phyloP scores from a whole-genome alignment of 2,113 vertebrate genomes.

The Pyxicephalus adspersus region DNA sequence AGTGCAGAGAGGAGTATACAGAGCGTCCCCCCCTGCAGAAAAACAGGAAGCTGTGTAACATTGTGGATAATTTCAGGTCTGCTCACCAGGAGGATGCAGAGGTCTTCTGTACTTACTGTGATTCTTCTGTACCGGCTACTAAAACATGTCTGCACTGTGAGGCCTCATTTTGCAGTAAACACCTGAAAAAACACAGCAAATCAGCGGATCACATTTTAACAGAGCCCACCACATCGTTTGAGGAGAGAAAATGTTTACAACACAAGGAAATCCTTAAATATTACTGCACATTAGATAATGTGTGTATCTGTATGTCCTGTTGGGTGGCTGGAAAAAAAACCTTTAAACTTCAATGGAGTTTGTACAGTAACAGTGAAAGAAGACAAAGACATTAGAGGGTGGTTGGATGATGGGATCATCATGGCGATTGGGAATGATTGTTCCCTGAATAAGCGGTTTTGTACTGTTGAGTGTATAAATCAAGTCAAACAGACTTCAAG shows the following conservation, averaged over 20 bases:
- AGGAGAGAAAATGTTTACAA: conserved; percentile 73
- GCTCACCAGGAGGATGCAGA: not conserved
- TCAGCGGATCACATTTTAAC: conserved; percentile 71
- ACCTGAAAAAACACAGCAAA: conserved; percentile 75
- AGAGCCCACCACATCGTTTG: conserved; percentile 70
- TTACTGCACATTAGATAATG: not conserved
- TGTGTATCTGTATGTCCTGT: not conserved
- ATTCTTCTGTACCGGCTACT: conserved; percentile 65
- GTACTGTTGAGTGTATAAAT: too few species aligned
- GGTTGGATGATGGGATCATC: too few species aligned
- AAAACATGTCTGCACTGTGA: conserved; percentile 80
- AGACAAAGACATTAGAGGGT: too few species aligned
- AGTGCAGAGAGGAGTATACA: not conserved
- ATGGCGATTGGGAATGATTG: too few species aligned
- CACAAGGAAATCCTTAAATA: conserved; percentile 75
- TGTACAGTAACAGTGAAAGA: too few species aligned
- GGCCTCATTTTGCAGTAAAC: conserved; percentile 77
- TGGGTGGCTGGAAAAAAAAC: not conserved
- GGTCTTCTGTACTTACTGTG: conserved; percentile 76
- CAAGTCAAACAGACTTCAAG: too few species aligned
- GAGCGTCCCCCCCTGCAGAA: not conserved
- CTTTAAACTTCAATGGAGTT: too few species aligned
- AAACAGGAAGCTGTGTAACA: not conserved
- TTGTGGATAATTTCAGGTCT: conserved; percentile 43
- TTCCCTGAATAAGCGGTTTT: too few species aligned